Percentiles rank a stretch among this genome's conserved stretches.
phyloP scores from a whole-genome alignment of 2,888 invertebrate genomes.

The Rambutsinella grinnellia region DNA sequence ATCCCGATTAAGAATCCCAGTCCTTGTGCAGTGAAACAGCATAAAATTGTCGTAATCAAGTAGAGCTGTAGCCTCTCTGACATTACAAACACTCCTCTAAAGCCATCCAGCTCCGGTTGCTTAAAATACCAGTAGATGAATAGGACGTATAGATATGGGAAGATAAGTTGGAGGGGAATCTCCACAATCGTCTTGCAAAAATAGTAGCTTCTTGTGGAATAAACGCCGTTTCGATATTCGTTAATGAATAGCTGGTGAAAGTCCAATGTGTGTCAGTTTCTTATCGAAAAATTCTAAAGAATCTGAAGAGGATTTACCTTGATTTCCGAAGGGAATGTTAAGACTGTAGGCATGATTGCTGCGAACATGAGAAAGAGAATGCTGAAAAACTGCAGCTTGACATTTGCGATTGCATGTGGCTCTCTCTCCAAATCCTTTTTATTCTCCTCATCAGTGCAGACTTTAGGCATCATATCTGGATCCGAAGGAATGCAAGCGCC shows the following conservation, averaged over 20 bases:
- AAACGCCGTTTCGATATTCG: constrained; percentile 52
- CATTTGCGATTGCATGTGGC: constrained; percentile 1
- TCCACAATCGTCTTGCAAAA: constrained; percentile 48
- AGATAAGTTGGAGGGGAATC: constrained; percentile 40
- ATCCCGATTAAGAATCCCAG: constrained; percentile 54
- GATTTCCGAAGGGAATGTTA: constrained; percentile 53
- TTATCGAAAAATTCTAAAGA: too few species aligned
- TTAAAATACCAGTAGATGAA: constrained; percentile 47
- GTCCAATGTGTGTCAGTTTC: too few species aligned
- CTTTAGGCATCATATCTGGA: neutral
- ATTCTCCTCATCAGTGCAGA: constrained; percentile 26
- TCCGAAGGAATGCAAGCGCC: constrained; percentile 25
- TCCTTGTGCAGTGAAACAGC: constrained; percentile 56
- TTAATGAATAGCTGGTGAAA: constrained; percentile 42
- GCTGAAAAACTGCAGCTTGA: constrained; percentile 46
- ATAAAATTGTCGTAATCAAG: constrained; percentile 4
- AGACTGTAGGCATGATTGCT: constrained; percentile 45
- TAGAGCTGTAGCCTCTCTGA: constrained; percentile 25
- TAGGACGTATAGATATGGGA: constrained; percentile 28
- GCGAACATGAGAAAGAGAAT: constrained; percentile 54
- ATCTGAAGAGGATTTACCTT: constrained; percentile 37
- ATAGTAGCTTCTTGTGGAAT: constrained; percentile 37
- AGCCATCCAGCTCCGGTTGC: constrained; percentile 28
- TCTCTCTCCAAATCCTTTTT: constrained; percentile 2
- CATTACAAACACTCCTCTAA: neutral